phyloP scores from a whole-genome alignment of 37 sponge, comb jelly and placozoan species.

The Diacarnus erythraeanus region DNA sequence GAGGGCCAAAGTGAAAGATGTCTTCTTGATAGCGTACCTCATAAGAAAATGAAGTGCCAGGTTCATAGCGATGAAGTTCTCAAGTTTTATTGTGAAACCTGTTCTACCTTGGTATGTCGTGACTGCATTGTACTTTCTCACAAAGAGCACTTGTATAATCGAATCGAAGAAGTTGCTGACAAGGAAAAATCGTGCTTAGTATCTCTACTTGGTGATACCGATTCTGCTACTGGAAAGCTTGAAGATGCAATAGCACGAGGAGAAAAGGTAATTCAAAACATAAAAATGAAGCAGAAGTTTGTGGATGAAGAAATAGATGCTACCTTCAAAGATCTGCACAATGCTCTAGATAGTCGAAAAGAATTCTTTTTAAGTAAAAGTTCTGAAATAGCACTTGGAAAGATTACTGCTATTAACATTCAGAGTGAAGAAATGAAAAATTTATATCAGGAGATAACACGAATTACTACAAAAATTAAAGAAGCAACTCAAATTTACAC shows the following conservation, averaged over 20 bases:
- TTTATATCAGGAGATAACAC: background rate
- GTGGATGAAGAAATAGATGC: constrained; percentile 10
- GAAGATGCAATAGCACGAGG: constrained; percentile 26
- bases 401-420: constrained; percentile 12
- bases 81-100: constrained; percentile 47
- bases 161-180: constrained; percentile 26
- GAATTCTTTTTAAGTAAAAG: constrained; percentile 8
- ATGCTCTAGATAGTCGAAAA: constrained; percentile 9
- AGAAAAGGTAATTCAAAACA: constrained; percentile 9
- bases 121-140: constrained; percentile 43
- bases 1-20: background rate
- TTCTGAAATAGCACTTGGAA: constrained; percentile 17
- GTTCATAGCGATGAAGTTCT: constrained; percentile 27
- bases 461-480: background rate
- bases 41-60: constrained; percentile 16
- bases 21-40: background rate
- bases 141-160: constrained; percentile 11
- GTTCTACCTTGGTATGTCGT: constrained; percentile 33
- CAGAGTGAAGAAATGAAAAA: constrained; percentile 26
- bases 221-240: background rate
- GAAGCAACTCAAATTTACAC: background rate
- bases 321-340: constrained; percentile 19
- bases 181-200: background rate
- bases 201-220: background rate
- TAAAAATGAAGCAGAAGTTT: constrained; percentile 13